phyloP scores from a whole-genome alignment of 2,888 invertebrate genomes.

The Mellilla xanthometata region DNA sequence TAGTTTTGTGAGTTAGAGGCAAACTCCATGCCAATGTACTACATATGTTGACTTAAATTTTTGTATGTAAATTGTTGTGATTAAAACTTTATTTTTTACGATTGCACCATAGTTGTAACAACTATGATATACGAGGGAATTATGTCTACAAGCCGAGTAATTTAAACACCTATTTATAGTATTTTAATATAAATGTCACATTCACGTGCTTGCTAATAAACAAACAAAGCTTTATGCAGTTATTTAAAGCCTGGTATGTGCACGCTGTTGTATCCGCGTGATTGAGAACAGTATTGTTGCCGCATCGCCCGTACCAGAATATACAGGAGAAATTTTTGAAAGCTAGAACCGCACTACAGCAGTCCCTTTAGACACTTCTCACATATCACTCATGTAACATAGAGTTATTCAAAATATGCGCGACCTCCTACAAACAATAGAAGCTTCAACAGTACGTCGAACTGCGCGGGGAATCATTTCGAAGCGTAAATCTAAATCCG shows the following conservation, averaged over 20 bases:
- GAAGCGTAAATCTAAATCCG: conserved; percentile 67
- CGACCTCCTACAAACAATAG: conserved; percentile 3
- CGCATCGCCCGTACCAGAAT: conserved; percentile 15
- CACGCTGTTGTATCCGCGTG: conserved; percentile 12
- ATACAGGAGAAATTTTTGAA: conserved; percentile 10
- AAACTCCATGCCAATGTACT: not conserved
- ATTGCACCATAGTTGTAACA: too few relatives aligned
- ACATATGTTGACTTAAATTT: too few relatives aligned
- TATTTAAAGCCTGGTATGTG: conserved; percentile 2
- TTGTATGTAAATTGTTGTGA: too few relatives aligned
- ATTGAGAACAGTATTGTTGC: conserved; percentile 22
- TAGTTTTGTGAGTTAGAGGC: not conserved
- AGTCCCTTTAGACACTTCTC: not conserved
- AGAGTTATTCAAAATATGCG: not conserved
- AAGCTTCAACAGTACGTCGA: conserved; percentile 24
- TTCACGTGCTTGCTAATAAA: not conserved
- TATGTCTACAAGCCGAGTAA: too few relatives aligned
- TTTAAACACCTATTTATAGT: too few relatives aligned
- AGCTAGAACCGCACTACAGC: not conserved
- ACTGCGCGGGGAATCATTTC: conserved; percentile 48
- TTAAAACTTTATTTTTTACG: too few relatives aligned
- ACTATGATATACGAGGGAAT: too few relatives aligned
- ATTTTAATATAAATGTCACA: not conserved
- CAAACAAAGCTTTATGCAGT: not conserved
- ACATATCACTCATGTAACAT: too few relatives aligned